Evolutionary conservation across 2,888 invertebrate species (phyloP).

Genomic region (Plemyria rubiginata): DNA sequence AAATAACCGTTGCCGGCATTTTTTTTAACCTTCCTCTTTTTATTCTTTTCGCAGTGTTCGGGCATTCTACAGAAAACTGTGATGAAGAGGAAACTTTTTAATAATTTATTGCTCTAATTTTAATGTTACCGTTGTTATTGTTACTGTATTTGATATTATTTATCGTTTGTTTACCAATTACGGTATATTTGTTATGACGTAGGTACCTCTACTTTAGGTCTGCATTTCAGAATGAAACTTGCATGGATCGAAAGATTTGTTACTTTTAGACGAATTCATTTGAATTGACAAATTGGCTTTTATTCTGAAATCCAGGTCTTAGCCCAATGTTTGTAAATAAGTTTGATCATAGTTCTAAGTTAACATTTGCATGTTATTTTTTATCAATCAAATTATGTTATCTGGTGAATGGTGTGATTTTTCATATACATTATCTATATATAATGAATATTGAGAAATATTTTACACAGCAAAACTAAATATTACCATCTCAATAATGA

Average conservation of each 20-base stretch:
- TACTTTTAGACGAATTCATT: neutral
- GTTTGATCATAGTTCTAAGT: conserved; percentile 59
- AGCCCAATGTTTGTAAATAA: conserved; percentile 74
- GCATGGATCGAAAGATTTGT: conserved; percentile 1
- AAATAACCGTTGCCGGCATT: too few species aligned
- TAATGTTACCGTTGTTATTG: conserved; percentile 81
- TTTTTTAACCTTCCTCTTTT: neutral
- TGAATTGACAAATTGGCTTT: conserved; percentile 1
- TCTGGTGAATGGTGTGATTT: conserved; percentile 68
- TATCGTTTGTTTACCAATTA: conserved; percentile 69
- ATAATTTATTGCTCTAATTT: conserved; percentile 68
- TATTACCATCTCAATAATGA: conserved; percentile 74
- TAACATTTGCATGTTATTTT: conserved; percentile 70
- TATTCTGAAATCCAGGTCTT: conserved; percentile 17
- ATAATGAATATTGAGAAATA: conserved; percentile 77
- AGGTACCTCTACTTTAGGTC: conserved; percentile 36
- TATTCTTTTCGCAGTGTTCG: conserved; percentile 90
- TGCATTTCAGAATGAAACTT: conserved; percentile 1
- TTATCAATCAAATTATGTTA: conserved; percentile 46
- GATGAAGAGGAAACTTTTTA: conserved; percentile 94
- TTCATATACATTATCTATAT: conserved; percentile 77
- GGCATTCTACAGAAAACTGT: conserved; percentile 94
- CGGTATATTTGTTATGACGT: conserved; percentile 53
- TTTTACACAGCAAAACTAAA: conserved; percentile 57
- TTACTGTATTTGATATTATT: conserved; percentile 68